Evolutionary conservation across 2,797 vertebrate genomes (phyloP).

Genomic region (Malurus leucopterus): DNA sequence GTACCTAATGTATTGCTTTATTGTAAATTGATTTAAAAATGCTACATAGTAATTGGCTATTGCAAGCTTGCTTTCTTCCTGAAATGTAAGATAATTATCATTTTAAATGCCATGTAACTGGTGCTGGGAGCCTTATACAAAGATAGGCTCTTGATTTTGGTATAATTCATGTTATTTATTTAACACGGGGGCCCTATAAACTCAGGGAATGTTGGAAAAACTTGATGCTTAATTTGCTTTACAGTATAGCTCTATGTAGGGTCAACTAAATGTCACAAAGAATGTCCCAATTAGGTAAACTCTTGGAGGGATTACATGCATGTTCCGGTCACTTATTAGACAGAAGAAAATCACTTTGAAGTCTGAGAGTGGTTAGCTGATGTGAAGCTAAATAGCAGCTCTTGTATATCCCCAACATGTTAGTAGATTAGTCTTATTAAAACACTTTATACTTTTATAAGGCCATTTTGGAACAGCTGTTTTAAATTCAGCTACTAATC

Average conservation of each 20-base stretch:
- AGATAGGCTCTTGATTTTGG: neutral
- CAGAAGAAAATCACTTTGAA: slow-evolving; percentile 37
- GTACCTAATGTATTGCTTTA: neutral
- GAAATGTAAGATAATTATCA: neutral
- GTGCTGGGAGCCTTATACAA: neutral
- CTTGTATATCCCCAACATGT: neutral
- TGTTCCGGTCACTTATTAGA: neutral
- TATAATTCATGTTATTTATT: neutral
- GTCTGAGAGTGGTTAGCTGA: neutral
- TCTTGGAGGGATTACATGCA: neutral
- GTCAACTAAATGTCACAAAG: neutral
- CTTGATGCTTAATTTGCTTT: neutral
- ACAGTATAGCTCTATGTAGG: neutral
- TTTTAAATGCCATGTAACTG: neutral
- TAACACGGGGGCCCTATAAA: neutral
- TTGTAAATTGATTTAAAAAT: neutral
- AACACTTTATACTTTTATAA: neutral
- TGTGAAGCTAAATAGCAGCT: neutral
- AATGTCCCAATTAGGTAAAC: neutral
- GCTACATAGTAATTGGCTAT: neutral
- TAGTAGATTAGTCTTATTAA: slow-evolving; percentile 2
- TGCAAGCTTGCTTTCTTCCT: neutral
- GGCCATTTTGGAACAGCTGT: neutral
- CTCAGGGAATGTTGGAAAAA: neutral
- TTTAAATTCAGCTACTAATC: neutral